Evolutionary conservation across 2,797 vertebrate genomes (phyloP).

Genomic region (Enteromius afrohamiltoni): DNA sequence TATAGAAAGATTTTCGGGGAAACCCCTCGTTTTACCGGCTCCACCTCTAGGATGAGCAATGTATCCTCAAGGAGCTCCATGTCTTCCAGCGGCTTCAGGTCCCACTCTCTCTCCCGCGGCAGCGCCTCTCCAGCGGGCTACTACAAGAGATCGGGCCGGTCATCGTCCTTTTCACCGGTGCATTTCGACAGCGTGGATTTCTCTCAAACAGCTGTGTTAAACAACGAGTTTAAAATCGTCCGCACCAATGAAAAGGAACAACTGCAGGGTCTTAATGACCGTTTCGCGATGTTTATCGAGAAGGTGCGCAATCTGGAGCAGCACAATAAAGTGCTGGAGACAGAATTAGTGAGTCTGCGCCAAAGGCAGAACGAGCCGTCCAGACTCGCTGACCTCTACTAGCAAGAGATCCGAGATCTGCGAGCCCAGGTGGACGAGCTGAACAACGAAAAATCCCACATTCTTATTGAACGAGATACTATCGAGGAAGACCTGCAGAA

Average conservation of each 20-base stretch:
- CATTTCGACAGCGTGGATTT: conserved; percentile 71
- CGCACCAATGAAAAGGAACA: conserved; percentile 82
- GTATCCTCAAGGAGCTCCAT: conserved; percentile 58
- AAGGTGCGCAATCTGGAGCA: conserved; percentile 82
- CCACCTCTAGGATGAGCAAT: conserved; percentile 71
- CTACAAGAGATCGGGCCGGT: conserved; percentile 63
- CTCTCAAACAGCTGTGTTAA: conserved; percentile 72
- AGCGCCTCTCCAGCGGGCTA: conserved; percentile 60
- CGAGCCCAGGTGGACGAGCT: conserved; percentile 78
- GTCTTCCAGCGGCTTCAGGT: conserved; percentile 67
- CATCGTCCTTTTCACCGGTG: conserved; percentile 65
- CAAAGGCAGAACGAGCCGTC: conserved; percentile 78
- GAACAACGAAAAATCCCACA: conserved; percentile 74
- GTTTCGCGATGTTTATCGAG: conserved; percentile 84
- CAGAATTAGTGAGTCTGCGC: conserved; percentile 77
- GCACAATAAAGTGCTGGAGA: conserved; percentile 79
- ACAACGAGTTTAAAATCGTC: conserved; percentile 76
- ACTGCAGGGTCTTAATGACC: conserved; percentile 84
- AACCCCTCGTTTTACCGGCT: conserved; percentile 70
- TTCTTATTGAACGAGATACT: conserved; percentile 73
- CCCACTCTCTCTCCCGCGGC: conserved; percentile 67
- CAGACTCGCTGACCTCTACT: conserved; percentile 78
- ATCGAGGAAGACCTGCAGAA: conserved; percentile 75
- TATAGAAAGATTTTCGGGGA: conserved; percentile 86
- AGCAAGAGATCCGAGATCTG: conserved; percentile 79